Evolutionary conservation across 2,113 vertebrate species (phyloP).

Genomic region (Orthonyx spaldingii): DNA sequence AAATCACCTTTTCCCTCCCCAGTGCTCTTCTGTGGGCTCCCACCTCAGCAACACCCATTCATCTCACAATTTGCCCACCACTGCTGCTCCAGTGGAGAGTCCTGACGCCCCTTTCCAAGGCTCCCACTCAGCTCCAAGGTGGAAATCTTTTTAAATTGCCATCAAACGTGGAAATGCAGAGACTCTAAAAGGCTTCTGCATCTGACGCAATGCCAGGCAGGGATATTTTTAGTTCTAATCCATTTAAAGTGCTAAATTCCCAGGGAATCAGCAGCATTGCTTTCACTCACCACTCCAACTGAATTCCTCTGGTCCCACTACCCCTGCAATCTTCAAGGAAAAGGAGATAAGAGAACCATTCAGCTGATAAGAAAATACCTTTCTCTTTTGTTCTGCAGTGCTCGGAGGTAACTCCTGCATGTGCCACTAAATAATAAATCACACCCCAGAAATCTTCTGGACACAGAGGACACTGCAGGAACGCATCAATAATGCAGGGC

Average conservation of each 20-base stretch:
- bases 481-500: background rate
- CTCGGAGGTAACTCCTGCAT: too few relatives aligned
- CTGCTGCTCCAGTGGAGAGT: background rate
- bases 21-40: rapidly evolving
- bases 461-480: background rate
- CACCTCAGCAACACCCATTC: background rate
- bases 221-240: conserved; percentile 74
- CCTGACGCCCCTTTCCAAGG: background rate
- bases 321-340: background rate
- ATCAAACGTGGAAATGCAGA: background rate
- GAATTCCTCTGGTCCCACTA: background rate
- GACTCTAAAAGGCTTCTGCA: background rate
- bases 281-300: conserved; percentile 32
- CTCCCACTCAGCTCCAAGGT: background rate
- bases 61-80: background rate
- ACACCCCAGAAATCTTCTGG: background rate
- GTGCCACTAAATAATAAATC: conserved; percentile 25
- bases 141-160: background rate
- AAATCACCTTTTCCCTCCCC: background rate
- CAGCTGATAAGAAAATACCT: background rate
- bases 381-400: background rate
- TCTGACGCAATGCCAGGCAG: background rate
- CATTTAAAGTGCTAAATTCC: conserved; percentile 72
- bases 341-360: conserved; percentile 1
- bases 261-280: conserved; percentile 39